These are phyloP conservation scores for Melieria omissa DNA, from an alignment of 2,888 invertebrate genomes.

Conservation along the genomic window DNA sequence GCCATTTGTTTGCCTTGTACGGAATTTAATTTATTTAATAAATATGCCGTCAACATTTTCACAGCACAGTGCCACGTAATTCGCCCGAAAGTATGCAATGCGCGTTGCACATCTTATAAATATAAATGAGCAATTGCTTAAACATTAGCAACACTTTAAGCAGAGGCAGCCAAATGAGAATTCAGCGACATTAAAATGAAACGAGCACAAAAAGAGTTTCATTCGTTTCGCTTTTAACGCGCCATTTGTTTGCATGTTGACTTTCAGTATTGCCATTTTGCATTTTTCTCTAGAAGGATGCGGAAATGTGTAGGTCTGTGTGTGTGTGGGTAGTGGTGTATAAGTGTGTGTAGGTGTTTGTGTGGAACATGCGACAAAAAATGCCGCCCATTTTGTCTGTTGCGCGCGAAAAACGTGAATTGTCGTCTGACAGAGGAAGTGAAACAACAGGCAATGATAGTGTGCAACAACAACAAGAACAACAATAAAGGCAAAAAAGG, in stretches of 20 bases:
- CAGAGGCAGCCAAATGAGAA: neutral
- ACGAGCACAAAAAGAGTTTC: neutral
- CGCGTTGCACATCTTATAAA: neutral
- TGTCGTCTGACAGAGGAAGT: no score
- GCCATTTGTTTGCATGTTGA: no score
- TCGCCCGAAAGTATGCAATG: no score
- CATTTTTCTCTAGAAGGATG: no score
- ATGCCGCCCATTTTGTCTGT: no score
- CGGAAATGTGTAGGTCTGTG: neutral
- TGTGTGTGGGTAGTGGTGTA: neutral
- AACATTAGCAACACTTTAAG: neutral
- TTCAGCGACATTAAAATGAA: neutral
- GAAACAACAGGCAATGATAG: no score
- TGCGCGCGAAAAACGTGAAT: no score
- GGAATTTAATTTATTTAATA: no score
- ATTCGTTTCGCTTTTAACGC: neutral
- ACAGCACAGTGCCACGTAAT: no score
- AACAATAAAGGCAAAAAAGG: constrained; percentile 3
- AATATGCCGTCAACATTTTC: no score
- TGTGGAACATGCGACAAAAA: neutral
- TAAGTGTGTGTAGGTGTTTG: neutral
- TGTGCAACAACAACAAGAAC: neutral
- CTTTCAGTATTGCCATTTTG: no score
- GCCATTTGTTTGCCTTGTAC: no score
- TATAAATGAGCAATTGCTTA: constrained; percentile 1